These are phyloP conservation scores for Exocentrus adspersus DNA, from an alignment of 2,888 invertebrate genomes.

Conservation along the genomic window DNA sequence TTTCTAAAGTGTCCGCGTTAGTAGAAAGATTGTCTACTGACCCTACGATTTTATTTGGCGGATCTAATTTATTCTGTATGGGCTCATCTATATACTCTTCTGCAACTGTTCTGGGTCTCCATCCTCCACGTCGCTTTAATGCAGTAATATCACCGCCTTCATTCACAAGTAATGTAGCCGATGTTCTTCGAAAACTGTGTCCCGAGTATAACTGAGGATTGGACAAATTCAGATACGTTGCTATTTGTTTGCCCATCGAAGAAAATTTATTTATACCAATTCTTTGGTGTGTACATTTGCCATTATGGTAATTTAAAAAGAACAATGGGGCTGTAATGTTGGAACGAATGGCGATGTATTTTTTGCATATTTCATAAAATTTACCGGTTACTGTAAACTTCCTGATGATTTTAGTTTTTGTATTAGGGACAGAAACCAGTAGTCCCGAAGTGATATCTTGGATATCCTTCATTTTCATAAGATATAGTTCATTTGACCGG, in stretches of 20 bases:
- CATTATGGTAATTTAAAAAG: conserved; percentile 34
- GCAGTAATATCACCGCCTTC: too few species aligned
- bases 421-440: conserved; percentile 31
- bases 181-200: too few species aligned
- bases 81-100: neutral
- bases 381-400: conserved; percentile 28
- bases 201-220: too few species aligned
- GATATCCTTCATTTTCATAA: conserved; percentile 29
- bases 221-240: too few species aligned
- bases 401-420: conserved; percentile 29
- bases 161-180: too few species aligned
- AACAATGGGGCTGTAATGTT: conserved; percentile 13
- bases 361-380: conserved; percentile 27
- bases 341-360: conserved; percentile 16
- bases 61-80: neutral
- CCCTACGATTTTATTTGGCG: neutral
- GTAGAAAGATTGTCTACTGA: too few species aligned
- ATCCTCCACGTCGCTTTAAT: too few species aligned
- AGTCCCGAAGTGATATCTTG: conserved; percentile 24
- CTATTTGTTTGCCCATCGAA: too few species aligned
- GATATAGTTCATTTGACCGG: conserved; percentile 27
- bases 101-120: neutral
- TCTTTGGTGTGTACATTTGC: too few species aligned
- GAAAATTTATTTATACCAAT: too few species aligned
- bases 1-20: too few species aligned